These are phyloP conservation scores for Porites lutea DNA, from an alignment of 64 coral and sea anemone genomes.

Conservation along the genomic window DNA sequence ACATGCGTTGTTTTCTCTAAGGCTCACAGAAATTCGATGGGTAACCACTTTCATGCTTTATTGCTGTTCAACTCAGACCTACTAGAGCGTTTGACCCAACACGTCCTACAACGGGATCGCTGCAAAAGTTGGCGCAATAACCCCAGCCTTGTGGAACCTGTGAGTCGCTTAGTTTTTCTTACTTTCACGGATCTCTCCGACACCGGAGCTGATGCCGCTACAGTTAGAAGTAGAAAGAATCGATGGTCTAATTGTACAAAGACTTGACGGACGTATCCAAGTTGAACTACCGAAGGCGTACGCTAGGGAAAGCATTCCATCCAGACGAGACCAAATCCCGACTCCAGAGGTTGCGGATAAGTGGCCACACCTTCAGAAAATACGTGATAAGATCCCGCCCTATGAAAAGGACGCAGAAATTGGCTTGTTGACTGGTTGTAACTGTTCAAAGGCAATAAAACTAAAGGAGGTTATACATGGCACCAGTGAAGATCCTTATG, in stretches of 20 bases:
- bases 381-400: constrained; percentile 57
- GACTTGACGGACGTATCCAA: constrained; percentile 8
- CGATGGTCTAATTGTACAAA: constrained; percentile 26
- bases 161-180: neutral
- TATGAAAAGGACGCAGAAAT: constrained; percentile 48
- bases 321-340: constrained; percentile 74
- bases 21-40: too few relatives aligned
- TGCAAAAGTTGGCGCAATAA: too few relatives aligned
- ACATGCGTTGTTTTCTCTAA: too few relatives aligned
- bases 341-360: constrained; percentile 52
- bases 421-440: constrained; percentile 77
- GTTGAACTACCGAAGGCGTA: constrained; percentile 60
- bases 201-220: constrained; percentile 6
- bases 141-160: too few relatives aligned
- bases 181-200: constrained; percentile 17
- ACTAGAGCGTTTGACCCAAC: too few relatives aligned
- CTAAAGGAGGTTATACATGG: constrained; percentile 67
- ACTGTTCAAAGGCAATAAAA: constrained; percentile 80
- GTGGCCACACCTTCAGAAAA: constrained; percentile 70
- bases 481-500: constrained; percentile 71
- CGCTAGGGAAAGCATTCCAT: constrained; percentile 56
- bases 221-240: constrained; percentile 15
- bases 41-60: too few relatives aligned
- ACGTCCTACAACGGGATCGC: too few relatives aligned
- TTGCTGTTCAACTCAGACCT: too few relatives aligned